Evolutionary conservation across 1,140 invertebrate genomes (phyloP).

Genomic region (Achroia grisella): DNA sequence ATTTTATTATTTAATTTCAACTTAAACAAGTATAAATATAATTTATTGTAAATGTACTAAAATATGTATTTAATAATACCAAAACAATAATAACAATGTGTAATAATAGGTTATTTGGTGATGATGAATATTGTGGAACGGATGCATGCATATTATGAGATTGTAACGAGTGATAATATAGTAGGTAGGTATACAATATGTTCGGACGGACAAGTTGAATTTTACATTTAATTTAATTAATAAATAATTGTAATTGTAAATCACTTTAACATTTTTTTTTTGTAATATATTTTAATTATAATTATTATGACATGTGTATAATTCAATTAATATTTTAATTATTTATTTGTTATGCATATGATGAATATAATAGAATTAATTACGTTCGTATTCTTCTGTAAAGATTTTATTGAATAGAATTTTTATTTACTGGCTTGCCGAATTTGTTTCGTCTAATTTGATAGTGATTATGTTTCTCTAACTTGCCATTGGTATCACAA

Average conservation of each 20-base stretch:
- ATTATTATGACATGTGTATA: constrained; percentile 19
- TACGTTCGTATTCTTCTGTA: constrained; percentile 20
- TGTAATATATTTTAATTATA: constrained; percentile 21
- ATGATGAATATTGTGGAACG: too few relatives aligned
- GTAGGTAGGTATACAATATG: too few relatives aligned
- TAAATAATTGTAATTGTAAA: constrained; percentile 18
- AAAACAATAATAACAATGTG: too few relatives aligned
- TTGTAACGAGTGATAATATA: too few relatives aligned
- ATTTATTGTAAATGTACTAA: too few relatives aligned
- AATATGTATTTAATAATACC: too few relatives aligned
- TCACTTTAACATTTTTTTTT: constrained; percentile 16
- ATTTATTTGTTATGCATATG: constrained; percentile 37
- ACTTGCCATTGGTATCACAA: constrained; percentile 34
- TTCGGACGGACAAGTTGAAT: too few relatives aligned
- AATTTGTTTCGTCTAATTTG: constrained; percentile 7
- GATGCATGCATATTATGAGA: too few relatives aligned
- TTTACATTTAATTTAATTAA: too few relatives aligned
- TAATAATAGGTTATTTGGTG: too few relatives aligned
- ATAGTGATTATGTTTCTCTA: constrained; percentile 5
- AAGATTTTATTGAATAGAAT: constrained; percentile 3
- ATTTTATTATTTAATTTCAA: too few relatives aligned
- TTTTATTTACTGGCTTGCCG: constrained; percentile 15
- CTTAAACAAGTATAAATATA: too few relatives aligned
- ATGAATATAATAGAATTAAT: constrained; percentile 20
- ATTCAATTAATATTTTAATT: constrained; percentile 25